Conservation (phyloP, 1,140 invertebrate genomes). For the Bombus terrestris region DNA sequence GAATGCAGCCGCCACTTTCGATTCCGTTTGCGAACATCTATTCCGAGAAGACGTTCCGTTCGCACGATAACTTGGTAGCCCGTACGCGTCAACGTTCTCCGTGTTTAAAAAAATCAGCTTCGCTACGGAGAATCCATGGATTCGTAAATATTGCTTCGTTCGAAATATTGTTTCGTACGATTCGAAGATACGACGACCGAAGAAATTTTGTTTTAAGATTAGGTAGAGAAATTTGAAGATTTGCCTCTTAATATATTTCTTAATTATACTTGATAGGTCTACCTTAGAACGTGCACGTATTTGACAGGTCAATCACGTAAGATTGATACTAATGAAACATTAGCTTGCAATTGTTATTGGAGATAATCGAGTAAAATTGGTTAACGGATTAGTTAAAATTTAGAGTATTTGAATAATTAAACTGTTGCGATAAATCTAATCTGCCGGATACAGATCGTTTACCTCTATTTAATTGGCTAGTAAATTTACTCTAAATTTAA, state of each 20-base stretch:
- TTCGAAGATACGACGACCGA: too few species aligned
- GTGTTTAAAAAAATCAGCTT: background rate
- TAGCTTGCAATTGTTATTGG: too few species aligned
- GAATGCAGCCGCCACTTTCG: slow-evolving; percentile 52
- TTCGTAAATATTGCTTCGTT: background rate
- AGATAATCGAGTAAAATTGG: background rate
- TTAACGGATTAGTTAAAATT: background rate
- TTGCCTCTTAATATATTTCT: too few species aligned
- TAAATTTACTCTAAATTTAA: too few species aligned
- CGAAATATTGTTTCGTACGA: too few species aligned
- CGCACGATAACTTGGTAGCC: slow-evolving; percentile 40
- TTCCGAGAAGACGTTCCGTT: slow-evolving; percentile 51
- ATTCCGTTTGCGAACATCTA: slow-evolving; percentile 4
- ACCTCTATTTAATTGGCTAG: too few species aligned
- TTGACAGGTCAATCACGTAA: too few species aligned
- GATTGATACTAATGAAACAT: background rate
- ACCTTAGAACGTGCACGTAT: too few species aligned
- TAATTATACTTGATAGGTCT: too few species aligned
- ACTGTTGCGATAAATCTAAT: background rate
- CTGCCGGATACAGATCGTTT: too few species aligned
- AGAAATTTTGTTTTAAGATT: too few species aligned
- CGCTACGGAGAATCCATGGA: background rate
- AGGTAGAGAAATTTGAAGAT: too few species aligned
- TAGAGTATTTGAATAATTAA: background rate
- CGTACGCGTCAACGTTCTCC: background rate